These are phyloP conservation scores for Chelmon rostratus DNA, from an alignment of 2,797 vertebrate species.

Conservation along the genomic window DNA sequence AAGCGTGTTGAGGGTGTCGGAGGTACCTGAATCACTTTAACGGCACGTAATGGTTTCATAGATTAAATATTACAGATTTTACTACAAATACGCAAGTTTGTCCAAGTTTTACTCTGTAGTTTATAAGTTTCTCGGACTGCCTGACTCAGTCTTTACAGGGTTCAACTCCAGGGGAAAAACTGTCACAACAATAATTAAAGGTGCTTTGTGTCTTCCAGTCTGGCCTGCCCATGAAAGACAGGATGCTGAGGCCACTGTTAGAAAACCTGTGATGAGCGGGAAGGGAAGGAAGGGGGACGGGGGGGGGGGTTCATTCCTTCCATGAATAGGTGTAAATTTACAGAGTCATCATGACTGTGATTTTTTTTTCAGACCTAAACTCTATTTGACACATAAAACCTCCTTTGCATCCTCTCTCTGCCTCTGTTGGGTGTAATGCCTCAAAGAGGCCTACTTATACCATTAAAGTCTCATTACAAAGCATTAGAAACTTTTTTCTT, in stretches of 20 bases:
- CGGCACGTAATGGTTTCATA: not conserved
- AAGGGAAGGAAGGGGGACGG: not conserved
- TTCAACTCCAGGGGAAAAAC: not conserved
- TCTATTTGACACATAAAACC: rapidly evolving
- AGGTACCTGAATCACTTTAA: slow-evolving; percentile 34
- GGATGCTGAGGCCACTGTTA: slow-evolving; percentile 1
- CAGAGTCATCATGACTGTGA: slow-evolving; percentile 20
- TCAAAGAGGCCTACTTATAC: not conserved
- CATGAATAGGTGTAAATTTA: not conserved
- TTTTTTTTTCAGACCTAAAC: not conserved
- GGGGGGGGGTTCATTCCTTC: not conserved
- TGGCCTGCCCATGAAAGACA: not conserved
- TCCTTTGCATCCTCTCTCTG: too few species aligned
- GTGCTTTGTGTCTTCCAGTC: slow-evolving; percentile 1
- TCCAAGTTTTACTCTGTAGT: not conserved
- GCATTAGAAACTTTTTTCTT: not conserved
- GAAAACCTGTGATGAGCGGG: slow-evolving; percentile 4
- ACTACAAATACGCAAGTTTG: not conserved
- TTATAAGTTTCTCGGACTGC: not conserved
- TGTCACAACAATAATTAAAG: not conserved
- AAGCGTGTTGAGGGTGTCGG: not conserved
- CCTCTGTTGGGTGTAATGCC: not conserved
- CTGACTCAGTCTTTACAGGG: not conserved
- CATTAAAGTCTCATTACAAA: not conserved
- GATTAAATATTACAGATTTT: not conserved